Evolutionary conservation across 2,888 invertebrate species (phyloP).

Genomic region (Scaptomyza tumidula): DNA sequence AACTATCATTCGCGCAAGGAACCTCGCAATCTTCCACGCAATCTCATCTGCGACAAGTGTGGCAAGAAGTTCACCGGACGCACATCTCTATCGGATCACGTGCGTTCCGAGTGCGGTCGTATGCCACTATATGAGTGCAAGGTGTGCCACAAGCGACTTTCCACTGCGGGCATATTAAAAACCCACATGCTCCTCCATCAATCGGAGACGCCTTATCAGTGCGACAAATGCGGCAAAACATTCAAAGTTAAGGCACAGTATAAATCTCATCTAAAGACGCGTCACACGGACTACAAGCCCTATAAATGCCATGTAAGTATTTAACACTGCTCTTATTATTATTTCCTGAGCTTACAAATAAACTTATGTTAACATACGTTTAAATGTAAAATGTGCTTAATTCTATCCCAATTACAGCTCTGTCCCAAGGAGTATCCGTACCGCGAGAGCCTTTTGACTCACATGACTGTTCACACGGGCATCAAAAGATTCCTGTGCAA

Average conservation of each 20-base stretch:
- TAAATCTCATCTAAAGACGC: constrained; percentile 83
- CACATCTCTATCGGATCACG: constrained; percentile 84
- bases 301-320: constrained; percentile 85
- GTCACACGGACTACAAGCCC: constrained; percentile 85
- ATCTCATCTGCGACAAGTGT: constrained; percentile 83
- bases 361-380: background rate
- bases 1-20: constrained; percentile 71
- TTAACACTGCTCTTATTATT: background rate
- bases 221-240: constrained; percentile 82
- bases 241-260: constrained; percentile 83
- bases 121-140: constrained; percentile 83
- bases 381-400: too few relatives aligned
- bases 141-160: constrained; percentile 84
- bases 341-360: background rate
- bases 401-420: constrained; percentile 59
- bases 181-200: constrained; percentile 85
- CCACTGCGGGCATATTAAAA: constrained; percentile 84
- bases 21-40: constrained; percentile 77
- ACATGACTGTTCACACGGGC: constrained; percentile 85
- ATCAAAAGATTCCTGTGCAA: constrained; percentile 85
- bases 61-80: constrained; percentile 83
- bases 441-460: constrained; percentile 85
- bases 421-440: constrained; percentile 85
- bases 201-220: constrained; percentile 82
- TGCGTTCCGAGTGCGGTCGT: constrained; percentile 84